Base-by-base conservation (phyloP, 2,888 invertebrate genomes). In the Coronaproctus castanopsis region DNA sequence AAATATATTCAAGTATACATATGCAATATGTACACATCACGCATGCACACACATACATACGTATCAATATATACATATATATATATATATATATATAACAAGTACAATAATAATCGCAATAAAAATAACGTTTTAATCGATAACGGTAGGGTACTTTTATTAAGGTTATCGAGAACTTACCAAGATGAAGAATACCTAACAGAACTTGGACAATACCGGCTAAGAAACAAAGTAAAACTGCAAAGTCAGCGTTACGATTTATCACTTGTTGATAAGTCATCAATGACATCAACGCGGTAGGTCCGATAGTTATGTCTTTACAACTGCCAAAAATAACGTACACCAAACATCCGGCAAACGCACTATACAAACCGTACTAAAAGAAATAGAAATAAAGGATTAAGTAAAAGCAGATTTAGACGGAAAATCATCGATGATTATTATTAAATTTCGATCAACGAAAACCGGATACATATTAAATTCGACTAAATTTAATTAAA, bases 311-410 rank as follows among this genome's bases (percentile, higher is more conserved):
- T 60, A 87, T 87, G 69, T 87, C 87, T 65, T 86, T 86, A 69
- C 86, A 86, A 55, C 90, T 88, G 23, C 95, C 95, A 66, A 95
- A 81, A 61, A 93, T 71, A 56, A 85, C 81, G 74, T 95, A 96
- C 50, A 95, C 79, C 71, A 95, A 87, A 68, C 92, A 91, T 1
- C 93, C 92, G 73, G 91, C 80, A 72, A 95, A 95, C 1, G 93
- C 87, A 0, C 93, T 91, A 74, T 95, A 95, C 56, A 96, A 77
- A 2, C 95, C 95, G 74, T 90, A 92, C 89, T 95, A 77, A 60
- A 76, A 63, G 55, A 5, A 50, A 50, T 20, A 57, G 24, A 60
- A 60, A 57, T 24, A 57, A 60, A 49, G 56, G 62, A 52, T 20
- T 22, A 51, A 55, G n/a, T n/a, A n/a, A n/a, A n/a, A n/a, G n/a